phyloP scores from a whole-genome alignment of 2,113 vertebrate species.

The Rhinogobius similis region DNA sequence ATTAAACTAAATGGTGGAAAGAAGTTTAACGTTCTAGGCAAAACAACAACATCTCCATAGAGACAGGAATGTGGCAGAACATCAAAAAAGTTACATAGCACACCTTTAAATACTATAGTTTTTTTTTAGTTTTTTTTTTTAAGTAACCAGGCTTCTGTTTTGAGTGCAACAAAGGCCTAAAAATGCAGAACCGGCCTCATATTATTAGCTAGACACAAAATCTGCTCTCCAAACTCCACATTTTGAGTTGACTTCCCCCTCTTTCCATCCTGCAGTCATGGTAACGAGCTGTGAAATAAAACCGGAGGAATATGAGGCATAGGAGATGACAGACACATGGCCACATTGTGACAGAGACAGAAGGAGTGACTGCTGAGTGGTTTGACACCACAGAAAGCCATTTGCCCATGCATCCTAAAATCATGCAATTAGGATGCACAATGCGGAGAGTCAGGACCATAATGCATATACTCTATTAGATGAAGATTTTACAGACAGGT shows the following conservation, averaged over 20 bases:
- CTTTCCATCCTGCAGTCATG: conserved; percentile 68
- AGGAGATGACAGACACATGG: conserved; percentile 70
- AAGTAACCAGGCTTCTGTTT: conserved; percentile 35
- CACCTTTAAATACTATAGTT: not conserved
- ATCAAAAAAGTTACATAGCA: not conserved
- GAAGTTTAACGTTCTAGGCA: not conserved
- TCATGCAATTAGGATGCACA: conserved; percentile 53
- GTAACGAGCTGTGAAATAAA: conserved; percentile 74
- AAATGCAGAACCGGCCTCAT: conserved; percentile 23
- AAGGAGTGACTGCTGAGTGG: conserved; percentile 55
- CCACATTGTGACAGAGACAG: conserved; percentile 71
- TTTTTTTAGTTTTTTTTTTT: too few species aligned
- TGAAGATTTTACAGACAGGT: not conserved
- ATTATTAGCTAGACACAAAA: conserved; percentile 54
- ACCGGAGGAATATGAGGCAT: conserved; percentile 61
- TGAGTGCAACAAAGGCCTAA: conserved; percentile 40
- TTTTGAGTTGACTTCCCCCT: conserved; percentile 53
- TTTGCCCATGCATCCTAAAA: conserved; percentile 46
- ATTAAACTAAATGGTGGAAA: not conserved
- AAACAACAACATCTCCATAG: not conserved
- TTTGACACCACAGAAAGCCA: conserved; percentile 63
- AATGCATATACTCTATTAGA: not conserved
- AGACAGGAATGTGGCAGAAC: not conserved
- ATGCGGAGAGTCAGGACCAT: conserved; percentile 8
- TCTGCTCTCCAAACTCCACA: conserved; percentile 56